Conservation (phyloP, 2,113 vertebrate species). For the Pimephales promelas region DNA sequence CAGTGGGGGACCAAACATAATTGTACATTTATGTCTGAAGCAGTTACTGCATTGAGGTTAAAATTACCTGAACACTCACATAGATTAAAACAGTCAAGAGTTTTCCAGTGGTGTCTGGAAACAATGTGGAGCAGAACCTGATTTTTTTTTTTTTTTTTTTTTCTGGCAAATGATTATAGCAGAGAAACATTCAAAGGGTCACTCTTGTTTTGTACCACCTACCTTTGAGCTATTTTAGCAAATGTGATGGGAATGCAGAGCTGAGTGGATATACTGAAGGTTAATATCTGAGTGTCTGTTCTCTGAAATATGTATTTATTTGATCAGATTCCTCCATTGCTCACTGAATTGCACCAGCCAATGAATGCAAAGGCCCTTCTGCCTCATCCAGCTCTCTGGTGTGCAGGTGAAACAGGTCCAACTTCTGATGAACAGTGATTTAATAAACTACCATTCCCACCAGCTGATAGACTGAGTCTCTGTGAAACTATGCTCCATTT, state of each 20-base stretch:
- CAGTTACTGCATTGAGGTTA: not conserved
- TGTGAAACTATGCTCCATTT: conserved; percentile 32
- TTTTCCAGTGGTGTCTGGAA: conserved; percentile 9
- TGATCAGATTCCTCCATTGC: not conserved
- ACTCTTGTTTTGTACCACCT: not conserved
- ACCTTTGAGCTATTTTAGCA: not conserved
- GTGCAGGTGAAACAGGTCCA: conserved; percentile 36
- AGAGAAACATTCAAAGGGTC: not conserved
- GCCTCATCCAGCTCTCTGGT: conserved; percentile 15
- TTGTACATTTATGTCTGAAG: conserved; percentile 8
- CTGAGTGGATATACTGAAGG: conserved; percentile 3
- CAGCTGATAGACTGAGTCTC: conserved; percentile 7
- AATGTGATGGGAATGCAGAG: not conserved
- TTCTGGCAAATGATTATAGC: not conserved
- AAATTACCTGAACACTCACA: conserved; percentile 14
- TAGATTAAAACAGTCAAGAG: conserved; percentile 8
- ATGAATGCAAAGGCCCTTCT: not conserved
- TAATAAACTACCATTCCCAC: conserved; percentile 33
- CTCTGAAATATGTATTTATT: not conserved
- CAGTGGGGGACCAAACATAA: conserved; percentile 19
- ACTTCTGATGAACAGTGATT: conserved; percentile 42
- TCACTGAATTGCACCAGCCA: not conserved
- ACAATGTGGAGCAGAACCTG: conserved; percentile 1
- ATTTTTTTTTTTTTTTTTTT: too few relatives aligned
- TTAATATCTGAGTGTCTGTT: not conserved